Conservation (phyloP, 2,888 invertebrate species). For the Acleris sparsana region DNA sequence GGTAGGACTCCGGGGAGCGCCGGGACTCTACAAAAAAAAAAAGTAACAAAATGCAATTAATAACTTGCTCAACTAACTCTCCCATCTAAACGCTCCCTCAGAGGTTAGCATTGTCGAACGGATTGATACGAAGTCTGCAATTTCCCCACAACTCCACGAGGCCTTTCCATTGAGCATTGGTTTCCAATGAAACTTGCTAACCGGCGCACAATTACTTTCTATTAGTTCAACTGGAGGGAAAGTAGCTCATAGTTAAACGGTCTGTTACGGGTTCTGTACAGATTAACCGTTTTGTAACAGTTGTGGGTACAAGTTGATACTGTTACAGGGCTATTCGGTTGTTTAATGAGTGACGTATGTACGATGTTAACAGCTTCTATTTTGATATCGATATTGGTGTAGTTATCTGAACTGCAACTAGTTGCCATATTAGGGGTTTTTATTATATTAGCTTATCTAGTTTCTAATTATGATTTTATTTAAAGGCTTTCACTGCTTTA, state of each 20-base stretch:
- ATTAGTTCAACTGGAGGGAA: slow-evolving; percentile 13
- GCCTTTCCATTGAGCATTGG: slow-evolving; percentile 42
- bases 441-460: too few relatives aligned
- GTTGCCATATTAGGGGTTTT: too few relatives aligned
- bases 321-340: not conserved
- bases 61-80: slow-evolving; percentile 34
- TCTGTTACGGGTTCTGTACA: slow-evolving; percentile 1
- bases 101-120: slow-evolving; percentile 54
- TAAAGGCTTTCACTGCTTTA: too few relatives aligned
- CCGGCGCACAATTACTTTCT: slow-evolving; percentile 22
- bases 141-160: slow-evolving; percentile 57
- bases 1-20: too few relatives aligned
- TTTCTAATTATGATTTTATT: too few relatives aligned
- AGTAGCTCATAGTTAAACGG: slow-evolving; percentile 8
- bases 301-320: not conserved
- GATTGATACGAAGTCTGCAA: slow-evolving; percentile 68
- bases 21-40: too few relatives aligned
- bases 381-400: too few relatives aligned
- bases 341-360: too few relatives aligned
- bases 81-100: slow-evolving; percentile 42
- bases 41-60: not conserved
- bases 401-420: too few relatives aligned
- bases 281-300: not conserved
- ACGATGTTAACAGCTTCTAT: too few relatives aligned
- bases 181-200: slow-evolving; percentile 29